A percentile compares a stretch with the other conserved stretches of the same genome.
Conservation (phyloP, 2,113 vertebrate species). For the Oncorhynchus mykiss region DNA sequence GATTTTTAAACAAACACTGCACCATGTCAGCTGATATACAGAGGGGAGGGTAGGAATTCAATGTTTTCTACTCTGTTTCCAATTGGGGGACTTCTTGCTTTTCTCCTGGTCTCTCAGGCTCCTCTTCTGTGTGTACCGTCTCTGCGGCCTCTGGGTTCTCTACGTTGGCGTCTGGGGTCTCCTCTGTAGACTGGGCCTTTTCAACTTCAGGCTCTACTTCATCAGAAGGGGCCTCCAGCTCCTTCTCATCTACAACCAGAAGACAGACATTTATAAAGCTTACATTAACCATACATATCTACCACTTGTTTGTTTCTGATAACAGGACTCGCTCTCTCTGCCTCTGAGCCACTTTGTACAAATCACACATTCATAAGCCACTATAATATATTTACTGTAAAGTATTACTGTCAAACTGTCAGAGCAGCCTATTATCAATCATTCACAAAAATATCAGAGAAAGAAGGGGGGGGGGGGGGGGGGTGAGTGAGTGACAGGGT, state of each 20-base stretch:
- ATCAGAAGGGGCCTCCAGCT: constrained; percentile 15
- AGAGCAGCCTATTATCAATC: no score
- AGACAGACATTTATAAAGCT: not conserved
- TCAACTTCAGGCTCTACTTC: constrained; percentile 4
- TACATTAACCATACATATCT: not conserved
- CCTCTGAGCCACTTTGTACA: no score
- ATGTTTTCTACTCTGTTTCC: not conserved
- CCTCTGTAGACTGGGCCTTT: not conserved
- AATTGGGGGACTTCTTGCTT: constrained; percentile 6
- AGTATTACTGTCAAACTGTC: no score
- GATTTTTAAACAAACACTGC: no score
- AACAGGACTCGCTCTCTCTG: no score
- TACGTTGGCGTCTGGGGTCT: not conserved
- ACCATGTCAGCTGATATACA: not conserved
- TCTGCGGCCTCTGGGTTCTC: not conserved
- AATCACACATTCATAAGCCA: no score
- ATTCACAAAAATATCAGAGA: no score
- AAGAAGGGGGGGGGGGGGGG: no score
- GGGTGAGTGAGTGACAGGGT: no score
- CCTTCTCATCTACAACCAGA: constrained; percentile 53
- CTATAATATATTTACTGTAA: no score
- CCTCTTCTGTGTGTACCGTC: not conserved
- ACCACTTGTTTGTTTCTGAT: no score
- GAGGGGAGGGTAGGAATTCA: not conserved
- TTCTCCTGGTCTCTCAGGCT: constrained; percentile 4